Conservation (phyloP, 2,888 invertebrate genomes). For the Cryptus armator region DNA sequence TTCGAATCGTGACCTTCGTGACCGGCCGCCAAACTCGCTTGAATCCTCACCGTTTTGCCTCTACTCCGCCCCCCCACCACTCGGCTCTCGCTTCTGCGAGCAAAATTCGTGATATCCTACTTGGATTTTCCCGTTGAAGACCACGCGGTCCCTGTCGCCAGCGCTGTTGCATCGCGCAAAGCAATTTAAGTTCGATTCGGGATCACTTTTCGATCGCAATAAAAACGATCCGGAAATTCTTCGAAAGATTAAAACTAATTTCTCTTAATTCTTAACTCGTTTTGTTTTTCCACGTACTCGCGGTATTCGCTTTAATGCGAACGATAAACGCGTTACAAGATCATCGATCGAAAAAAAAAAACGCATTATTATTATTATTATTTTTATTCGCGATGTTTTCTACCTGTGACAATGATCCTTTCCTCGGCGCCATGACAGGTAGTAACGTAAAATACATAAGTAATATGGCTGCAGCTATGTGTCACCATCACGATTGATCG, state of each 20-base stretch:
- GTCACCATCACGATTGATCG: neutral
- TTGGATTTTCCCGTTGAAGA: too few relatives aligned
- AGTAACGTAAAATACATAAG: conserved; percentile 17
- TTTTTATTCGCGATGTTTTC: neutral
- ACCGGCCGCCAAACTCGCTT: conserved; percentile 22
- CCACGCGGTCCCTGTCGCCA: too few relatives aligned
- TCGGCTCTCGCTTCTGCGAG: neutral
- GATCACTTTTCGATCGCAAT: too few relatives aligned
- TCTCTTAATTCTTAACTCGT: neutral
- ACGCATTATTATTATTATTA: conserved; percentile 3
- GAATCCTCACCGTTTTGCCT: neutral
- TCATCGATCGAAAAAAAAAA: neutral
- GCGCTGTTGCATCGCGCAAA: too few relatives aligned
- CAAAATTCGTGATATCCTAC: neutral
- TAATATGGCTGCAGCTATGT: neutral
- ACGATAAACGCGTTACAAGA: neutral
- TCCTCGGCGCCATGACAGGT: neutral
- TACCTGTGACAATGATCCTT: conserved; percentile 31
- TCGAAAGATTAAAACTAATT: too few relatives aligned
- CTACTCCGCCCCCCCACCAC: neutral
- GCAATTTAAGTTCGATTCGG: too few relatives aligned
- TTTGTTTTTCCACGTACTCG: neutral
- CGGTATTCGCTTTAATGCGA: neutral
- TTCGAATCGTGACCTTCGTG: conserved; percentile 61
- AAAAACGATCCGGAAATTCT: too few relatives aligned